Base-by-base conservation (phyloP, 1,140 invertebrate species). In the Drosophila truncata region DNA sequence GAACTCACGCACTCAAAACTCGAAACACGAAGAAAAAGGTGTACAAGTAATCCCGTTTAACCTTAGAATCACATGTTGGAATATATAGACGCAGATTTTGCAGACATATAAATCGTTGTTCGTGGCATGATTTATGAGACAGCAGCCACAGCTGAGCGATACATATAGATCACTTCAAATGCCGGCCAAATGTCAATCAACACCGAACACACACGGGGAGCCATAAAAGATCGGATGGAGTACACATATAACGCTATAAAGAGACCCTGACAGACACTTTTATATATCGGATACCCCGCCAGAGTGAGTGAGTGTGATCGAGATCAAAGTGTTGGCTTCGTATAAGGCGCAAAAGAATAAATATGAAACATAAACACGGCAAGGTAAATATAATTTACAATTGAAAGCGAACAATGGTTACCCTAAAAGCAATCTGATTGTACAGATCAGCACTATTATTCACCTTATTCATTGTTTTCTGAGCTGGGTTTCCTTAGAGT, bases 141-240 rank as follows among this genome's bases (percentile, higher is more conserved):
- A 65, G 71, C 81, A 75, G 71, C 64, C 61, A 41, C 69, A 46
- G 59, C 65, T 62, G 67, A 65, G 50, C 69, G 75, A 37, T 55
- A 29, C 66, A 61, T 79, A 86, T 80, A 73, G 66, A 80, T 64
- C 80, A 87, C 54, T 70, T 82, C 61, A 87, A 83, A 79, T 66
- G 63, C 71, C 75, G 80, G 79, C 41, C 80, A 84, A 87, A 87
- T 90, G 85, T 87, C 84, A 88, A 87, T 87, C 84, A 86, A 47
- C 58, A 54, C 50, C 42, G 63, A 73, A 73, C 25, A 47, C 66
- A 59, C 46, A 39, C 62, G 58, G 57, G 49, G 61, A 47, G 63
- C 62, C 62, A 73, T 37, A 64, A 37, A 47, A 63, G 61, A 71
- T 62, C 69, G 59, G 60, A 44, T 82, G 46, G 31, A 60, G 44